Evolutionary conservation across 2,113 vertebrate genomes (phyloP), one percentile per base, ranked within the genome.

Genomic region (Anolis sagrei): DNA sequence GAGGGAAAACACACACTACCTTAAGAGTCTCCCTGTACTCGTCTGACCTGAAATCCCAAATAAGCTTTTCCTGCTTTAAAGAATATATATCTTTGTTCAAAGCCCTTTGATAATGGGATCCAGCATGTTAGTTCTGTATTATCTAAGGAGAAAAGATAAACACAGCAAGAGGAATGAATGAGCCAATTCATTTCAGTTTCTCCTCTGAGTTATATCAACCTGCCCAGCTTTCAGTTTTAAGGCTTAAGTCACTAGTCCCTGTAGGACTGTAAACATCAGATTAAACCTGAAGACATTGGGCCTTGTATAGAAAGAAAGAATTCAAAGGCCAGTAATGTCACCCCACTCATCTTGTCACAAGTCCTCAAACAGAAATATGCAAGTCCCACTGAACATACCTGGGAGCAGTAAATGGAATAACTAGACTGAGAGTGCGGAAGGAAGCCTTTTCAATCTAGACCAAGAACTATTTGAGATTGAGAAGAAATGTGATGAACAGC

Each of bases 401-500:
- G 44, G 79, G 10, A 0, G 86, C 75, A 81, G 44, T 1, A 0
- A 8, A 48, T 34, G 4, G 49, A 36, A 49, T 36, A 86, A 62
- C 13, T 34, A 70, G 1, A 1, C 23, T 0, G 36, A 34, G 13
- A 29, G 29, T 7, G 27, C 48, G n/a, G 54, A 29, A 86, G 79
- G 62, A 19, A 88, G 61, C 69, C 70, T 81, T 82, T 86, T 72
- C 83, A 49, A 62, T 10, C 81, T 7, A 1, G 76, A 85, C 93
- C 91, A 87, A 69, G 62, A 94, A 87, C 85, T 93, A 18, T 93
- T 93, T 92, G 90, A 74, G 82, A 90, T 91, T 89, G 89, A 89
- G 91, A 94, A 89, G 93, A 92, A 91, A 94, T 94, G 93, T 91
- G 92, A 95, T 94, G 91, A 94, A 92, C 81, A 92, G 34, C 85